Conservation (phyloP, 2,797 vertebrate genomes). For the Sciurus vulgaris region DNA sequence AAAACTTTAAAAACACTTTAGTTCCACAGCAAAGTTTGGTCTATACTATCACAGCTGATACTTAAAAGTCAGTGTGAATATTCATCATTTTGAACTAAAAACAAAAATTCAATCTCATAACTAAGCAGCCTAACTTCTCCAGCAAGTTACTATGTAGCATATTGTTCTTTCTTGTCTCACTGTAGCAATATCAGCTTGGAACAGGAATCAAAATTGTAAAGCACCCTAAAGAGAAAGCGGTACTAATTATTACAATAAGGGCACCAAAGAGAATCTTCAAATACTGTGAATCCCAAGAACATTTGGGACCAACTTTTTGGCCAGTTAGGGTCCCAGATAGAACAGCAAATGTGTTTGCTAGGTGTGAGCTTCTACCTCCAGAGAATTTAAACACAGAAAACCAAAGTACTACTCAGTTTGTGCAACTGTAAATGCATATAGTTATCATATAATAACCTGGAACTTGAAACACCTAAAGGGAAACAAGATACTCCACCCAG, state of each 20-base stretch:
- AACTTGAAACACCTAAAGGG: neutral
- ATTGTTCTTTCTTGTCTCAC: neutral
- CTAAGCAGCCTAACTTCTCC: neutral
- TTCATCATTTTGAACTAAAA: slow-evolving; percentile 47
- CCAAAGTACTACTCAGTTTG: neutral
- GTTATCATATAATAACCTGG: neutral
- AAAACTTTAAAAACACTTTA: slow-evolving; percentile 38
- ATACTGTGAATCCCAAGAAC: neutral
- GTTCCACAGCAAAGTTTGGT: slow-evolving; percentile 52
- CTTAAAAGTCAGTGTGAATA: slow-evolving; percentile 29
- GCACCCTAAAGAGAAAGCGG: neutral
- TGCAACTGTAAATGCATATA: neutral
- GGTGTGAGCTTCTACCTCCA: neutral
- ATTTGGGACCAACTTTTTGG: neutral
- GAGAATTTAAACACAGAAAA: neutral
- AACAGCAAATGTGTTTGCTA: neutral
- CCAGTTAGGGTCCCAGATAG: neutral
- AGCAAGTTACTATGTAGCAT: neutral
- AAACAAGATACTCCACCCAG: slow-evolving; percentile 20
- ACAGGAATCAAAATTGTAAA: neutral
- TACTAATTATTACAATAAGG: slow-evolving; percentile 14
- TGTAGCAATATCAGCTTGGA: neutral
- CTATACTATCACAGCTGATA: slow-evolving; percentile 12
- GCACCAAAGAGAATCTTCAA: slow-evolving; percentile 27
- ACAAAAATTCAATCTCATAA: slow-evolving; percentile 38